Conservation (phyloP, 2,113 vertebrate species). For the Phaethornis superciliosus region DNA sequence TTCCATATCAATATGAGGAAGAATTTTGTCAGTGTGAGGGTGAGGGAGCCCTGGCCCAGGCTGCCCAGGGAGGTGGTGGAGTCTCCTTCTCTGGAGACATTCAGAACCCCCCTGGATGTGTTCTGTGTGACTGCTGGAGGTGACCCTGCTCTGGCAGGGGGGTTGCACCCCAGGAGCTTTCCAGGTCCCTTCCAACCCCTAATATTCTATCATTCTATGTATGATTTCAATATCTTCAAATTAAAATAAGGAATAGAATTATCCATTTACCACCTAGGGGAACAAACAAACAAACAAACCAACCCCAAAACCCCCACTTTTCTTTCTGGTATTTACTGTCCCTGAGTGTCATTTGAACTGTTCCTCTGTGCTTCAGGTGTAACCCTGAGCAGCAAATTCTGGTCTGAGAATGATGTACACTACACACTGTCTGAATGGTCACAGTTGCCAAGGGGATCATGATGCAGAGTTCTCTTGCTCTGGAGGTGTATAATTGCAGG, state of each 20-base stretch:
- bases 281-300: not conserved
- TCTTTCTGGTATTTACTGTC: not conserved
- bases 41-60: too few species aligned
- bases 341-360: not conserved
- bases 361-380: not conserved
- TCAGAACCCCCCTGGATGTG: too few species aligned
- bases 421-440: not conserved
- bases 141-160: too few species aligned
- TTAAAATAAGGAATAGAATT: not conserved
- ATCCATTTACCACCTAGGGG: not conserved
- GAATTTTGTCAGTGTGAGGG: too few species aligned
- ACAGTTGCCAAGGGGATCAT: conserved; percentile 25
- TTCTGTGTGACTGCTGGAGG: too few species aligned
- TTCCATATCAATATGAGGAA: too few species aligned
- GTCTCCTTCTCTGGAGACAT: too few species aligned
- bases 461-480: not conserved
- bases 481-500: conserved; percentile 17
- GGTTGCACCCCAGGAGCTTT: too few species aligned
- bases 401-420: not conserved
- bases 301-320: not conserved
- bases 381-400: not conserved
- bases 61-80: too few species aligned
- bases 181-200: too few species aligned
- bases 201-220: too few species aligned
- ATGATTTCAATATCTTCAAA: not conserved